Conservation (phyloP, 2,113 vertebrate genomes). For the Rhombomys opimus region DNA sequence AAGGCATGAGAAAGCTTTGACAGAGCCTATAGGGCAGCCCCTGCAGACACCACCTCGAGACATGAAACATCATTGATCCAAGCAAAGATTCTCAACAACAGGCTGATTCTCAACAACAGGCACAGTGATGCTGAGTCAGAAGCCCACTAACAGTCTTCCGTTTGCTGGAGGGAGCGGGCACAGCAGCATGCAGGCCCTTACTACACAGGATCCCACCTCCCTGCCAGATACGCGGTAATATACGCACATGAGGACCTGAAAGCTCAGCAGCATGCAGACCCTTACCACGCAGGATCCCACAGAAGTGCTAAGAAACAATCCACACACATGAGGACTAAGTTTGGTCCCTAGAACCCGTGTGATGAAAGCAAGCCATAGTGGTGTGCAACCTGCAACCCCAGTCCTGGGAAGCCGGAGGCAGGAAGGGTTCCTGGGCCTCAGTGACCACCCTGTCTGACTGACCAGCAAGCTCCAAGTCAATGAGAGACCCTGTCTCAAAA, state of each 20-base stretch:
- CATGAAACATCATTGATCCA: not conserved
- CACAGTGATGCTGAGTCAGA: fast-evolving
- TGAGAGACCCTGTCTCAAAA: not conserved
- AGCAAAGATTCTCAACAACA: not conserved
- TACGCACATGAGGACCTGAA: not conserved
- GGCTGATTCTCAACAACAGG: not conserved
- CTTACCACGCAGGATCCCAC: no score
- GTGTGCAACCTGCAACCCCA: not conserved
- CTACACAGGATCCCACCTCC: not conserved
- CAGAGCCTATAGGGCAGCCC: not conserved
- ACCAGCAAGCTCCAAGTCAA: not conserved
- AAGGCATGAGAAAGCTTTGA: not conserved
- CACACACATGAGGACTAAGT: not conserved
- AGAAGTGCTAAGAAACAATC: no score
- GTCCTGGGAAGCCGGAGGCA: no score
- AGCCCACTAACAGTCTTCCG: not conserved
- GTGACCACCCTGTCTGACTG: not conserved
- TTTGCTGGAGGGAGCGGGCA: fast-evolving
- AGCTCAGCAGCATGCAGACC: no score
- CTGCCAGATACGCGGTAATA: not conserved
- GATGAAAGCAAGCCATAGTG: not conserved
- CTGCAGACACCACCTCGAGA: fast-evolving
- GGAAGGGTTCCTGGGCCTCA: not conserved
- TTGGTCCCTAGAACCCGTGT: not conserved
- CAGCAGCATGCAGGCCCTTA: fast-evolving